These are phyloP conservation scores for Lamellibrachia satsuma DNA, from an alignment of 2,888 invertebrate species.

Conservation along the genomic window DNA sequence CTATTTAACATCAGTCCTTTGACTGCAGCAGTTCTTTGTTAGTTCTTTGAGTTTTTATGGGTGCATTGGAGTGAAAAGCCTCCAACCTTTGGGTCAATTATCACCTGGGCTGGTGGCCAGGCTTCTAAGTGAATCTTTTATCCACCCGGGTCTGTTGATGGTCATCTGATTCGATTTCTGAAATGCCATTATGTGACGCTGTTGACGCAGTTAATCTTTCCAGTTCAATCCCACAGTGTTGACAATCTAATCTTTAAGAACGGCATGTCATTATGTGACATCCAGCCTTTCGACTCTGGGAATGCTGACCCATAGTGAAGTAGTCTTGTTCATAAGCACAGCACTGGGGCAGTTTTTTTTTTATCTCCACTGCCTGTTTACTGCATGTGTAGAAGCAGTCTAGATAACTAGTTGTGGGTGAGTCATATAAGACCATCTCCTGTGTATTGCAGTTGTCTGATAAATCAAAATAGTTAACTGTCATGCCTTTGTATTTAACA, in stretches of 20 bases:
- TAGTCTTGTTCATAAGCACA: not conserved
- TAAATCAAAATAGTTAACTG: not conserved
- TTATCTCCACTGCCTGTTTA: not conserved
- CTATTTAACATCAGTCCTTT: not conserved
- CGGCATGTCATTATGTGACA: not conserved
- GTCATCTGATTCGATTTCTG: not conserved
- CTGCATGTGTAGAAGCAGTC: not conserved
- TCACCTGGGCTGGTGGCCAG: not conserved
- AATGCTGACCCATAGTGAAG: not conserved
- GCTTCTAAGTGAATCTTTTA: not conserved
- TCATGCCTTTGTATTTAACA: not conserved
- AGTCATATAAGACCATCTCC: not conserved
- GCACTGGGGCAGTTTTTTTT: not conserved
- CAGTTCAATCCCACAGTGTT: not conserved
- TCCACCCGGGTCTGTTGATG: not conserved
- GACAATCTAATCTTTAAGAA: not conserved
- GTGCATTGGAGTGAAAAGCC: not conserved
- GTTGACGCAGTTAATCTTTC: not conserved
- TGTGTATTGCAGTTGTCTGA: not conserved
- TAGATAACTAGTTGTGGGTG: not conserved
- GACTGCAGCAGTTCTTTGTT: not conserved
- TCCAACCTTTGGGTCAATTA: not conserved
- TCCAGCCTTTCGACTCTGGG: not conserved
- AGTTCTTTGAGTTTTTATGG: not conserved
- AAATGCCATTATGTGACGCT: not conserved